These are phyloP conservation scores for Drosophila kuntzei DNA, from an alignment of 2,888 invertebrate genomes.

Conservation along the genomic window DNA sequence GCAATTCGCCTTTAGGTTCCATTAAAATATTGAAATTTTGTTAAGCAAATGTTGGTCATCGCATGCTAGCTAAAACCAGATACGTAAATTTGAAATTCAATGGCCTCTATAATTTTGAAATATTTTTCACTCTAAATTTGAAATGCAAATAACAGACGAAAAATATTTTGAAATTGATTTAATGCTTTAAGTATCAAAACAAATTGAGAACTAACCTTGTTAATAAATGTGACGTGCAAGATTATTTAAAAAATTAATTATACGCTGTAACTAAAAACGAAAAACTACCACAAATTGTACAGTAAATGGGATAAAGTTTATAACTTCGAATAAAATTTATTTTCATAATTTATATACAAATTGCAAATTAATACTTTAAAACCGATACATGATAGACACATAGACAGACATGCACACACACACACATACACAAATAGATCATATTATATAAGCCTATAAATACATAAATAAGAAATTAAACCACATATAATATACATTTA, in stretches of 20 bases:
- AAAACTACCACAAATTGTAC: conserved; percentile 62
- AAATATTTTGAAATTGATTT: conserved; percentile 63
- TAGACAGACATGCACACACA: conserved; percentile 31
- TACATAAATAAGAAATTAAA: conserved; percentile 56
- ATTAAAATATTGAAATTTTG: conserved; percentile 33
- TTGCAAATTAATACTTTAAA: conserved; percentile 53
- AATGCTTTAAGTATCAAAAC: conserved; percentile 63
- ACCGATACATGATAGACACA: conserved; percentile 34
- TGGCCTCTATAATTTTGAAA: conserved; percentile 63
- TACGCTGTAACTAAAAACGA: conserved; percentile 57
- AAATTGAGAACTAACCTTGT: conserved; percentile 60
- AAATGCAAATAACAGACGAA: conserved; percentile 40
- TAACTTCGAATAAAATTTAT: conserved; percentile 78
- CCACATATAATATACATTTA: conserved; percentile 64
- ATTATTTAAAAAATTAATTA: conserved; percentile 63
- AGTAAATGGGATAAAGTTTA: conserved; percentile 69
- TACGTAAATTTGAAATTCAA: conserved; percentile 75
- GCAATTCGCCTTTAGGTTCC: conserved; percentile 33
- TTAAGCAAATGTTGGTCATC: conserved; percentile 52
- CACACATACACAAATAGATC: conserved; percentile 55
- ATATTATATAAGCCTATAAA: conserved; percentile 72
- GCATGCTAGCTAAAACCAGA: conserved; percentile 67
- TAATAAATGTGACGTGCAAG: conserved; percentile 75
- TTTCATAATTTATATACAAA: conserved; percentile 79
- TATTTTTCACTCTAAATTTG: conserved; percentile 51